Base-by-base conservation (phyloP, 2,888 invertebrate species). In the Bugulina stolonifera region DNA sequence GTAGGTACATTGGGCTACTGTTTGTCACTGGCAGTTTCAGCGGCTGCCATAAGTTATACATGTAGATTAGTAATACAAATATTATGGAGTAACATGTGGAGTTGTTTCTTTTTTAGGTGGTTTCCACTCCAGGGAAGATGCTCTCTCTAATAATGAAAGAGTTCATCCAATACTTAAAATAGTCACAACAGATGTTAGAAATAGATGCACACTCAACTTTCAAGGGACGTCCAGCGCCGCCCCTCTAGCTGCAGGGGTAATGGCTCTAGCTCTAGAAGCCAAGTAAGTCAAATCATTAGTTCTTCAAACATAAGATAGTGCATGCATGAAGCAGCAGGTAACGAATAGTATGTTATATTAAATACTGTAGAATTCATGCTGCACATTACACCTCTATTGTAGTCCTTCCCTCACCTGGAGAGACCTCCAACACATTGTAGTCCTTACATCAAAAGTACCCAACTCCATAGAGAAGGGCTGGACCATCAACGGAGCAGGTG, bases 381-480 rank as follows among this genome's bases (percentile, higher is more conserved):
- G n/a, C n/a, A n/a, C n/a, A n/a, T n/a, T n/a, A n/a, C n/a, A n/a
- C n/a, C n/a, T n/a, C n/a, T n/a, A n/a, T n/a, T n/a, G n/a, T 78
- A 84, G 83, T 73, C 78, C 79, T 1, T 72, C 76, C 10, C 75
- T 84, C 58, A 81, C 81, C 1, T 84, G 83, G 83, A 76, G 84
- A 70, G 84, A 84, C 76, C 77, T 83, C 1, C 84, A 84, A 75
- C 81, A 84, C 74, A 75, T 84, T 1, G 80, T 83, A 1, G 82
- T 80, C 3, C 74, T 75, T 55, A 80, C 80, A 10, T 77, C 82
- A 0, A 76, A 80, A 1, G 77, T 83, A 22, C 79, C 83, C 0
- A 77, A 76, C 32, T 74, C 75, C 0, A 77, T 79, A 91, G 35
- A 85, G 83, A 73, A 84, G 88, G 34, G 91, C 91, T 72, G 82